A percentile compares a stretch with the other conserved stretches of the same genome.
Evolutionary conservation across 2,113 vertebrate species (phyloP).

Genomic region (Rhegmatorhina hoffmannsi): DNA sequence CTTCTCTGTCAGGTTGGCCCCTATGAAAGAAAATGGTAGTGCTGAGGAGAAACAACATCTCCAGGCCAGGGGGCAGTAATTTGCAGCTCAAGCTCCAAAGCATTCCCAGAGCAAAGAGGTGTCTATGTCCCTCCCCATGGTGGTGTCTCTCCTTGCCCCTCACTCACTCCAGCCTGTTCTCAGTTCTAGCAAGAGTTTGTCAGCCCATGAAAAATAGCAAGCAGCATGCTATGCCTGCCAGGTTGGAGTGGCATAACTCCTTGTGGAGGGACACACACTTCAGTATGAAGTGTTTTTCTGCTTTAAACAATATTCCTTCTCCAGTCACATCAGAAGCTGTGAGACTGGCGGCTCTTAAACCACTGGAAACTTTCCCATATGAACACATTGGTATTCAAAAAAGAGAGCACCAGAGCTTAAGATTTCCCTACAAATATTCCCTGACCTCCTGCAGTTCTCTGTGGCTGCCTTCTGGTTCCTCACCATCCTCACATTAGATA

Average conservation of each 20-base stretch:
- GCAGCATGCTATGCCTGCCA: not conserved
- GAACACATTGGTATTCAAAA: not conserved
- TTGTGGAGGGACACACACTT: not conserved
- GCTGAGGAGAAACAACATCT: not conserved
- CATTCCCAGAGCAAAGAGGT: not conserved
- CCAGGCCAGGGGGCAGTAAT: not conserved
- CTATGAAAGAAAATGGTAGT: constrained; percentile 58
- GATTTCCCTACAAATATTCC: not conserved
- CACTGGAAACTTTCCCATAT: not conserved
- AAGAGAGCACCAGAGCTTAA: not conserved
- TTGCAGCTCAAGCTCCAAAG: not conserved
- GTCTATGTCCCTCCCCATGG: not conserved
- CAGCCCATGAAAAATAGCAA: not conserved
- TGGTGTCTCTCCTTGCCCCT: not conserved
- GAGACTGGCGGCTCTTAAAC: not conserved
- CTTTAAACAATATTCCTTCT: not conserved
- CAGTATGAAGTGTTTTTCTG: not conserved
- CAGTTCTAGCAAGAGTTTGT: not conserved
- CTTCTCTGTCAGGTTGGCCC: constrained; percentile 81
- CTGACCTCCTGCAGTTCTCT: not conserved
- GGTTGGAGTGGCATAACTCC: not conserved
- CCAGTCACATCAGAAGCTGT: not conserved
- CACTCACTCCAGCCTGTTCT: not conserved
- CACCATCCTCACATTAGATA: not conserved
- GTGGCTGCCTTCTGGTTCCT: not conserved